These are phyloP conservation scores for Cotesia glomerata DNA, from an alignment of 1,140 invertebrate species.

Conservation along the genomic window DNA sequence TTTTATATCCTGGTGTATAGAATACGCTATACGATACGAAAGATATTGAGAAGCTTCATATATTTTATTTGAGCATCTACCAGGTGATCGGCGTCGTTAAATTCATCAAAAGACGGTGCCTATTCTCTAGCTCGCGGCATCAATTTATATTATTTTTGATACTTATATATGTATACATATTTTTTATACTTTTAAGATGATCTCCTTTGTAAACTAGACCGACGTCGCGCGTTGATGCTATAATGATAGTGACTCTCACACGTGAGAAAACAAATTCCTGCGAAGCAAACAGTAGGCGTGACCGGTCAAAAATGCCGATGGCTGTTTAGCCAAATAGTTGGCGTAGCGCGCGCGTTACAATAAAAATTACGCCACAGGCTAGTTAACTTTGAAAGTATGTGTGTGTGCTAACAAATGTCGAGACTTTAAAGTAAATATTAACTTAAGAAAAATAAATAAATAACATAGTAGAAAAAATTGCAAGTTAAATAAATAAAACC, in stretches of 20 bases:
- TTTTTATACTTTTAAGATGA: background rate
- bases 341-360: conserved; percentile 30
- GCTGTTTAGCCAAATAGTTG: conserved; percentile 18
- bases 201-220: conserved; percentile 21
- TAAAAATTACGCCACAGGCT: conserved; percentile 30
- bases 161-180: too few relatives aligned
- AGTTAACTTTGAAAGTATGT: conserved; percentile 23
- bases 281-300: conserved; percentile 25
- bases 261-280: conserved; percentile 25
- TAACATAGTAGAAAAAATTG: background rate
- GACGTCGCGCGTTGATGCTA: conserved; percentile 19
- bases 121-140: background rate
- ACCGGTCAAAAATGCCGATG: conserved; percentile 13
- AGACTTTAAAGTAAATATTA: conserved; percentile 29
- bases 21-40: background rate
- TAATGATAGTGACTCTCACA: conserved; percentile 25
- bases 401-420: conserved; percentile 7
- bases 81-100: too few relatives aligned
- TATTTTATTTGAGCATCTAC: background rate
- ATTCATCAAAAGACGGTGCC: too few relatives aligned
- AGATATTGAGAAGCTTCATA: too few relatives aligned
- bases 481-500: conserved; percentile 33
- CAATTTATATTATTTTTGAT: background rate
- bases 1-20: background rate
- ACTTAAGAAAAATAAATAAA: conserved; percentile 28